These are phyloP conservation scores for Trachelus iudaicus DNA, from an alignment of 2,888 invertebrate species.

Conservation along the genomic window DNA sequence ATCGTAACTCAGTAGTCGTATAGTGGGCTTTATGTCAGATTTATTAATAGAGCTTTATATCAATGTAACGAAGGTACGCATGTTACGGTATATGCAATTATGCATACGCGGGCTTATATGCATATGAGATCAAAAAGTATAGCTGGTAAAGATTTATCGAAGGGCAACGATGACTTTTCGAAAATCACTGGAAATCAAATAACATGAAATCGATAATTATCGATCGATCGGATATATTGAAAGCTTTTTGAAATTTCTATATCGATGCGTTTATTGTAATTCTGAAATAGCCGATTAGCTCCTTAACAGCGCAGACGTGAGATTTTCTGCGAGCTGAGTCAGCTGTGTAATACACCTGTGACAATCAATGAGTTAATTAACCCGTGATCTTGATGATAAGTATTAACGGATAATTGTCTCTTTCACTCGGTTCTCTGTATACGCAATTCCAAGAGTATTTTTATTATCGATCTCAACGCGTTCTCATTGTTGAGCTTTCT, in stretches of 20 bases:
- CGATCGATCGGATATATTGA: not conserved
- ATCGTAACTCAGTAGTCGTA: conserved; percentile 40
- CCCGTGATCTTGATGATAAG: conserved; percentile 54
- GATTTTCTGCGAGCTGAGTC: conserved; percentile 38
- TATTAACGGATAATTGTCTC: conserved; percentile 55
- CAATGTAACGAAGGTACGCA: not conserved
- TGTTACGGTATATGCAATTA: not conserved
- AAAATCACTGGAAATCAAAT: not conserved
- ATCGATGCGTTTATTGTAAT: not conserved
- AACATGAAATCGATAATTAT: not conserved
- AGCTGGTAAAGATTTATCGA: not conserved
- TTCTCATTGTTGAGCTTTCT: no score
- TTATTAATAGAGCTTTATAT: not conserved
- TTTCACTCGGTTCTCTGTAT: conserved; percentile 26
- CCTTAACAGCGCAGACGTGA: conserved; percentile 11
- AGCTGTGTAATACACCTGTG: conserved; percentile 18
- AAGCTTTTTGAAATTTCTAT: not conserved
- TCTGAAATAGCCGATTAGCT: not conserved
- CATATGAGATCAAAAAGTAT: not conserved
- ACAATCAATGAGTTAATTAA: conserved; percentile 55
- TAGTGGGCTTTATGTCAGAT: not conserved
- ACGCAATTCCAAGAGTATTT: conserved; percentile 37
- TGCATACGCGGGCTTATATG: not conserved
- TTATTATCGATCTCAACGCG: no score
- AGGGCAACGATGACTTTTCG: not conserved